Base-by-base conservation (phyloP, 2,797 vertebrate species). In the Harpagifer antarcticus region DNA sequence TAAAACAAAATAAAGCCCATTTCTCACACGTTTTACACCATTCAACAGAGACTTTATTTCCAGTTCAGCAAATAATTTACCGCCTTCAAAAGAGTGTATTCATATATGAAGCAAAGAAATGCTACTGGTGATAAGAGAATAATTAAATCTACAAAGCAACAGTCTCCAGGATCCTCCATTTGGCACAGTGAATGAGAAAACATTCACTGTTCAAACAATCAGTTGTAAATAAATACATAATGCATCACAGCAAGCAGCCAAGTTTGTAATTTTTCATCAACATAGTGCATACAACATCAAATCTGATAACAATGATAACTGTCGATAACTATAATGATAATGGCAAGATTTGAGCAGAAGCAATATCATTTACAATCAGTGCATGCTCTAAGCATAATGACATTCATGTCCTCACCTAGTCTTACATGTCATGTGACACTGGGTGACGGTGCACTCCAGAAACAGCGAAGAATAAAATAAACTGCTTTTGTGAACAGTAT, bases 271-370 rank as follows among this genome's bases (percentile, higher is more conserved):
- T 91, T 91, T 89, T 93, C 86, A 92, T 94, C 86, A 93, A 94
- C 92, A 91, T 90, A 95, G 92, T 95, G 94, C 93, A 94, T 95
- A 94, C 94, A 95, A 95, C 94, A 95, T 95, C 95, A 93, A 94
- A 94, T 90, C 88, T 91, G 91, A 94, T 92, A 95, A 94, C 92
- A 93, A 94, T 94, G 92, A 93, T 85, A 89, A 85, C 86, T 82
- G 85, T 90, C 88, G 86, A 75, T 93, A 95, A 94, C 89, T 92
- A 93, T 89, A 92, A 94, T 91, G 89, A 90, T 74, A 74, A 93
- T 93, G 89, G 90, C 78, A 86, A 92, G 93, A 89, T 92, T 37
- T 93, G 89, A 93, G 93, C 93, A 92, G 91, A 94, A 95, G 94
- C 94, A 91, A 93, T 94, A 94, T 91, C 94, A 95, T 95, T 91